A percentile compares a stretch with the other conserved stretches of the same genome.
Evolutionary conservation across 2,113 vertebrate genomes (phyloP).

Genomic region (human (Homo sapiens)): DNA sequence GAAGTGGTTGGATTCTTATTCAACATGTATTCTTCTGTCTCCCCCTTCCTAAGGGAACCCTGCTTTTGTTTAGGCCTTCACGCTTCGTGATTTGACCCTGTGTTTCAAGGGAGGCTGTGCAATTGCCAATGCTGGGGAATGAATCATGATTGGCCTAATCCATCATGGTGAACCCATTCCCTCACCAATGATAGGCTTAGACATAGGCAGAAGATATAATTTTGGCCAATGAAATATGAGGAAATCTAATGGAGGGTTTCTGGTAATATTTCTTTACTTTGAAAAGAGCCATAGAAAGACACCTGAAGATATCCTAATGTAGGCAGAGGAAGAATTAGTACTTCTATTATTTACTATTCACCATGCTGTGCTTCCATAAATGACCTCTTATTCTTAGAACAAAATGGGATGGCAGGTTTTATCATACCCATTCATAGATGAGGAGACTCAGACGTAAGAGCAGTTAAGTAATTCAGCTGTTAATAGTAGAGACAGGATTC

Average conservation of each 20-base stretch:
- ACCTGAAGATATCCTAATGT: not conserved
- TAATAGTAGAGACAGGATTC: not conserved
- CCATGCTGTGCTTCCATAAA: not conserved
- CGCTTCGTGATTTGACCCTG: not conserved
- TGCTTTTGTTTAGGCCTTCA: not conserved
- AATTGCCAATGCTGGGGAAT: not conserved
- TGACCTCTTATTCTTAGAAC: not conserved
- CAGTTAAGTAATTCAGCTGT: not conserved
- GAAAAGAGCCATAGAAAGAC: not conserved
- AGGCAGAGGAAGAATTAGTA: not conserved
- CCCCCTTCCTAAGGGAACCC: not conserved
- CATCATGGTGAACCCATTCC: not conserved
- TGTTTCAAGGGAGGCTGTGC: not conserved
- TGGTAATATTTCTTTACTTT: not conserved
- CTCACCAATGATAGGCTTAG: not conserved
- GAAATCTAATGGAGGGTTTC: not conserved
- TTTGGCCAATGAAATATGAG: not conserved
- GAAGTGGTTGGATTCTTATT: not conserved
- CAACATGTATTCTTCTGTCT: not conserved
- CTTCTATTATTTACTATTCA: not conserved
- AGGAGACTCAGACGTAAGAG: not conserved
- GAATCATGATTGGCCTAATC: not conserved
- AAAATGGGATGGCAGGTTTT: not conserved
- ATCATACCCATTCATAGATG: not conserved
- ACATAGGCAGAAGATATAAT: not conserved